Evolutionary conservation across 2,888 invertebrate species (phyloP).

Genomic region (Perizoma flavofasciatum): DNA sequence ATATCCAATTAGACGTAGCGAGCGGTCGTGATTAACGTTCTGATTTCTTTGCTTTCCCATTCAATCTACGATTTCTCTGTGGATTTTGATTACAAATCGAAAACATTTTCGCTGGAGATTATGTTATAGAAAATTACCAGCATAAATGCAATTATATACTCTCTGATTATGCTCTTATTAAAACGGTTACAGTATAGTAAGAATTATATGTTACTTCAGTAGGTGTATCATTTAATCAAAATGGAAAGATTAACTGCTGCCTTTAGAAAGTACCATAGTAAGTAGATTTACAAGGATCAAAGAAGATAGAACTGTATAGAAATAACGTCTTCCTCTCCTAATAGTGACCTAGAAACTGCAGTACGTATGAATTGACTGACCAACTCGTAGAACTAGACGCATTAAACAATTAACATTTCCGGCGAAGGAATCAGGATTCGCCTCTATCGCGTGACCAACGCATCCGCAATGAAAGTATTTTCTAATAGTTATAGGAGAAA

Average conservation of each 20-base stretch:
- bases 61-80: constrained; percentile 33
- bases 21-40: constrained; percentile 45
- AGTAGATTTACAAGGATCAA: too few relatives aligned
- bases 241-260: too few relatives aligned
- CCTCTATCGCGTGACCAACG: too few relatives aligned
- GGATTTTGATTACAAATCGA: constrained; percentile 34
- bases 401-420: constrained; percentile 44
- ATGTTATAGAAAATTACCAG: constrained; percentile 25
- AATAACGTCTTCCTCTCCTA: neutral
- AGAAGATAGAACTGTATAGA: too few relatives aligned
- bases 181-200: too few relatives aligned
- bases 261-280: too few relatives aligned
- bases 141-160: constrained; percentile 6
- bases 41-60: constrained; percentile 44
- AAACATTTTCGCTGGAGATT: constrained; percentile 31
- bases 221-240: too few relatives aligned
- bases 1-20: constrained; percentile 60
- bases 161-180: too few relatives aligned
- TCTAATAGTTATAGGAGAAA: too few relatives aligned
- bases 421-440: constrained; percentile 31
- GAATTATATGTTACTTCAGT: too few relatives aligned
- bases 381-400: constrained; percentile 14
- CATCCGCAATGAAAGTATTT: constrained; percentile 3
- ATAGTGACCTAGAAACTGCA: constrained; percentile 7
- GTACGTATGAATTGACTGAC: constrained; percentile 40